These are phyloP conservation scores for Crocodylus rhombifer DNA, from an alignment of 2,797 vertebrate species.

Conservation along the genomic window DNA sequence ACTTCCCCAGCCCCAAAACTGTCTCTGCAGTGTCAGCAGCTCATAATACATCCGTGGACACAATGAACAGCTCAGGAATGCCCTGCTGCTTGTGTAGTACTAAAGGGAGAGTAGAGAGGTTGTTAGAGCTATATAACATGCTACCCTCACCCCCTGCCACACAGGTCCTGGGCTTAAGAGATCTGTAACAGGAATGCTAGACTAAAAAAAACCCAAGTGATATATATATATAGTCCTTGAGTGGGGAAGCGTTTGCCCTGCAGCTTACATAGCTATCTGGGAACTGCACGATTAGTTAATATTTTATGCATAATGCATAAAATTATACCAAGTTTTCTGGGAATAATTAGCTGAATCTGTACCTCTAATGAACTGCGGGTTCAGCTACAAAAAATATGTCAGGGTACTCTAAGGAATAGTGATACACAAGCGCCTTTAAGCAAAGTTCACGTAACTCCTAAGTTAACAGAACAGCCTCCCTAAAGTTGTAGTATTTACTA, in stretches of 20 bases:
- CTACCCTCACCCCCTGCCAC: not conserved
- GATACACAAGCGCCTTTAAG: conserved; percentile 70
- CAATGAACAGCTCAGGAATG: no score
- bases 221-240: conserved; percentile 3
- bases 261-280: conserved; percentile 1
- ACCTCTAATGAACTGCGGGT: conserved; percentile 75
- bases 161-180: rapidly evolving
- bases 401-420: conserved; percentile 46
- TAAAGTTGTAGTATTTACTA: conserved; percentile 60
- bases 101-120: no score
- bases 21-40: not conserved
- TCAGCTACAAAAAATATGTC: conserved; percentile 62
- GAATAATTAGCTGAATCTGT: conserved; percentile 75
- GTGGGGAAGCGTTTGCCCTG: conserved; percentile 49
- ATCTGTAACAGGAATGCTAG: not conserved
- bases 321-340: conserved; percentile 69
- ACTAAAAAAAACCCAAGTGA: not conserved
- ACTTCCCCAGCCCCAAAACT: not conserved
- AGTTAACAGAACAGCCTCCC: conserved; percentile 72
- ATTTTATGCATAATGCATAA: conserved; percentile 76
- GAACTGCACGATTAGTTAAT: conserved; percentile 68
- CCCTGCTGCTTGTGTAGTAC: no score
- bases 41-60: not conserved
- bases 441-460: conserved; percentile 77
- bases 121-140: not conserved